Conservation (phyloP, 2,888 invertebrate genomes). For the Cryptosula pallasiana region DNA sequence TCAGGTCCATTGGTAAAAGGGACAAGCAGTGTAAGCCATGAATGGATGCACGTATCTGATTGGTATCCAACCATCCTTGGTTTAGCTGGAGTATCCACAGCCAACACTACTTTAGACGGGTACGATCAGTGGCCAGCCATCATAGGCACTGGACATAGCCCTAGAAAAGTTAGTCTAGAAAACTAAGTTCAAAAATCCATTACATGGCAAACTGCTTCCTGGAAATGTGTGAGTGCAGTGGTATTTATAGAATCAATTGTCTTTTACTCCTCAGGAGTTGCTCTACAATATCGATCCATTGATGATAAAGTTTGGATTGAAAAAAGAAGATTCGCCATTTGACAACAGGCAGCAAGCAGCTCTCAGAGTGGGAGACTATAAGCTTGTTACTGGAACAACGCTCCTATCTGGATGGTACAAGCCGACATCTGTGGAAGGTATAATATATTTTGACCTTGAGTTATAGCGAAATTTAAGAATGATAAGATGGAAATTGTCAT, state of each 20-base stretch:
- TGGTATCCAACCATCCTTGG: slow-evolving; percentile 10
- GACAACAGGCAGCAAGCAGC: slow-evolving; percentile 42
- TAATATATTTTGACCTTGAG: too few relatives aligned
- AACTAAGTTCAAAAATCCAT: neutral
- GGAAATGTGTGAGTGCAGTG: too few relatives aligned
- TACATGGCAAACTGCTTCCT: neutral
- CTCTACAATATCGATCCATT: slow-evolving; percentile 77
- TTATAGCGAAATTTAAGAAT: too few relatives aligned
- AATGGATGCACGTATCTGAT: slow-evolving; percentile 18
- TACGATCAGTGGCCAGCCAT: slow-evolving; percentile 22
- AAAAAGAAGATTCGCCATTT: slow-evolving; percentile 34
- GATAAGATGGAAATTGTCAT: too few relatives aligned
- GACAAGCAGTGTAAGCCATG: neutral
- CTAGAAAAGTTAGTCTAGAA: neutral
- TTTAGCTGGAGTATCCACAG: slow-evolving; percentile 16
- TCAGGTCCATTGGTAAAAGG: neutral
- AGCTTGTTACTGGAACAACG: slow-evolving; percentile 47
- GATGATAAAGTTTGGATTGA: slow-evolving; percentile 30
- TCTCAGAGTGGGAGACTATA: slow-evolving; percentile 42
- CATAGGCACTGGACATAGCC: neutral
- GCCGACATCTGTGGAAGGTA: neutral
- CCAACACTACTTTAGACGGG: neutral
- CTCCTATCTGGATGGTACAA: slow-evolving; percentile 31
- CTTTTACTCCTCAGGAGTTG: slow-evolving; percentile 31
- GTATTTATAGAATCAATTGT: too few relatives aligned